Conservation (phyloP, 2,797 vertebrate genomes). For the Peromyscus melanophrys region DNA sequence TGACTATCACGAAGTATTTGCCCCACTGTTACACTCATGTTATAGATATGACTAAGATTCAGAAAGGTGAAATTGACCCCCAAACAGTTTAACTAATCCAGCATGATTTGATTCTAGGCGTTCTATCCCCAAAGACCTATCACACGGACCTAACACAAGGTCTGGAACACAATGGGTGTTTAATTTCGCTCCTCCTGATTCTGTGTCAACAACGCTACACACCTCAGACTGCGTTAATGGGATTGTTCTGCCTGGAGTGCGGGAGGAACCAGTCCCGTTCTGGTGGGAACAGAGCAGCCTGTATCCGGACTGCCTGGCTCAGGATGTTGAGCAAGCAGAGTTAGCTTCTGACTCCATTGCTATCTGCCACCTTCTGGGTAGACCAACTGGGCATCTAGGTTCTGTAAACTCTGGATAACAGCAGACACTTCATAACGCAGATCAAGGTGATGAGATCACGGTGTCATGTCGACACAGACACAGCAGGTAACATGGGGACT, state of each 20-base stretch:
- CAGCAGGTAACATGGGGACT: background rate
- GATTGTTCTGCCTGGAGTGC: background rate
- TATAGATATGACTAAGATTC: constrained; percentile 29
- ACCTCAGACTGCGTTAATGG: background rate
- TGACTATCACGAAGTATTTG: background rate
- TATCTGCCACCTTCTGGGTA: background rate
- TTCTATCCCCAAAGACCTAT: background rate
- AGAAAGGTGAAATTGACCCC: background rate
- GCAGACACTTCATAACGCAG: background rate
- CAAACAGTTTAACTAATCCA: background rate
- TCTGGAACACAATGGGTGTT: no score
- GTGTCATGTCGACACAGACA: background rate
- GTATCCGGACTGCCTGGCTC: background rate
- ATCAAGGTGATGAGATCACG: background rate
- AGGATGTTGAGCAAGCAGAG: background rate
- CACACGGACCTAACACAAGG: background rate
- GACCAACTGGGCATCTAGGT: background rate
- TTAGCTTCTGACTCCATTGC: no score
- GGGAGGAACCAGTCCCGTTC: background rate
- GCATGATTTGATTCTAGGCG: background rate
- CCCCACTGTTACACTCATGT: background rate
- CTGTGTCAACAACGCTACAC: background rate
- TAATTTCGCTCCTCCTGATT: background rate
- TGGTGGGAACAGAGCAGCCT: background rate
- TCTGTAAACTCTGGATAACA: background rate